Conservation (phyloP, 2,888 invertebrate species). For the Macrophya alboannulata region DNA sequence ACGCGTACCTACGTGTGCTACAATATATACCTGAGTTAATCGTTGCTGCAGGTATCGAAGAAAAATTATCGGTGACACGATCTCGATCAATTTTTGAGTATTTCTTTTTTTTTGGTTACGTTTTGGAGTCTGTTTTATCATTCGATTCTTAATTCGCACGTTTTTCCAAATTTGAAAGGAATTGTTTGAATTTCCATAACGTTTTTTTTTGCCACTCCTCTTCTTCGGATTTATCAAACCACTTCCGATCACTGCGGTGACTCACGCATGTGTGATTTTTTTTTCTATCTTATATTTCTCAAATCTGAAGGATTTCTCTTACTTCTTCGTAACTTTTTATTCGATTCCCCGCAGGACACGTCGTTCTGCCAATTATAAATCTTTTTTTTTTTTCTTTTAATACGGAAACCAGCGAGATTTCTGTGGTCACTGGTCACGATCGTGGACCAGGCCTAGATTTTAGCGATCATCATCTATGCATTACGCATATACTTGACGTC, state of each 20-base stretch:
- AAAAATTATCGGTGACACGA: constrained; percentile 22
- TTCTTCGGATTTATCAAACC: neutral
- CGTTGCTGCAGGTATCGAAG: neutral
- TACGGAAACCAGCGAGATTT: constrained; percentile 8
- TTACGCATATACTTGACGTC: neutral
- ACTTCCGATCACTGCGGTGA: neutral
- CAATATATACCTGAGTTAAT: neutral
- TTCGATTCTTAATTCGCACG: neutral
- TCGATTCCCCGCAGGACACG: neutral
- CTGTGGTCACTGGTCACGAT: constrained; percentile 27
- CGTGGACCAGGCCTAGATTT: constrained; percentile 12
- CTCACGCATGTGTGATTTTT: neutral
- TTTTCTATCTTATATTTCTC: neutral
- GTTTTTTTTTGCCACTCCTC: neutral
- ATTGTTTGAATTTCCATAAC: neutral
- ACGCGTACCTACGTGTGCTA: neutral
- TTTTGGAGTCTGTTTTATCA: neutral
- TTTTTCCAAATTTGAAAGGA: neutral
- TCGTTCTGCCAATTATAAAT: neutral
- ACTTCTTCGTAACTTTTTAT: neutral
- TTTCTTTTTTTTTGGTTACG: neutral
- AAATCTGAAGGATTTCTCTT: neutral
- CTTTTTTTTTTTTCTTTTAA: neutral
- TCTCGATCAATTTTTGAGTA: neutral
- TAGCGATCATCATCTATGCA: neutral